These are phyloP conservation scores for Triops longicaudatus DNA, from an alignment of 1,140 invertebrate genomes.

Conservation along the genomic window DNA sequence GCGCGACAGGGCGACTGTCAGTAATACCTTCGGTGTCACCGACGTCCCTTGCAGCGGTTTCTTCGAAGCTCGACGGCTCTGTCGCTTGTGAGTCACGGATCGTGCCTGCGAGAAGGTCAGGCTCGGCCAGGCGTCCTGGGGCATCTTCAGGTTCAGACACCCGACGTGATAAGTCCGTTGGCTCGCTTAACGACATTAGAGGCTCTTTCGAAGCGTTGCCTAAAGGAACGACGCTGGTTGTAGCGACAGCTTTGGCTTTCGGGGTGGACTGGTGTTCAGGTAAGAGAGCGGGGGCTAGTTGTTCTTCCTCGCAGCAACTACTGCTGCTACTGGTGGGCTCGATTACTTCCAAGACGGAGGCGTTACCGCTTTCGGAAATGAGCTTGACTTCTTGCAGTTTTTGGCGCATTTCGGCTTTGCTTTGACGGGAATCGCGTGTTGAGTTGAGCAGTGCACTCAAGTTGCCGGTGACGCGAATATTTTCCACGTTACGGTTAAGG, in stretches of 20 bases:
- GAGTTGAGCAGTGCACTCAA: neutral
- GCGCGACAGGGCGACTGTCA: constrained; percentile 28
- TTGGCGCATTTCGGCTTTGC: constrained; percentile 33
- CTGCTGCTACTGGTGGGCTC: constrained; percentile 34
- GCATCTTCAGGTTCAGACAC: neutral
- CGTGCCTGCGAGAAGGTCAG: constrained; percentile 28
- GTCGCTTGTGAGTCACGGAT: neutral
- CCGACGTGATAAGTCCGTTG: too few relatives aligned
- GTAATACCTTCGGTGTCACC: constrained; percentile 31
- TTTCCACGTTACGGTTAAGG: constrained; percentile 24
- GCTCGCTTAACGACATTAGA: neutral
- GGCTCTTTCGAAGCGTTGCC: neutral
- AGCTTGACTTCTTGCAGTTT: constrained; percentile 34
- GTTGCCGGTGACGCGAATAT: neutral
- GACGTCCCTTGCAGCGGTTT: neutral
- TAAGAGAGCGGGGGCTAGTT: neutral
- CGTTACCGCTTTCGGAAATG: constrained; percentile 36
- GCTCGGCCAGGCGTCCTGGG: constrained; percentile 22
- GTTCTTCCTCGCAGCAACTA: constrained; percentile 4
- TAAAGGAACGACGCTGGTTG: neutral
- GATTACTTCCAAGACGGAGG: constrained; percentile 38
- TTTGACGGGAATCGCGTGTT: constrained; percentile 9
- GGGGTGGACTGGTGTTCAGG: constrained; percentile 28
- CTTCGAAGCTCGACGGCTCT: neutral
- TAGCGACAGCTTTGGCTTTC: constrained; percentile 12